Conservation (phyloP, 2,113 vertebrate genomes). For the Hemiscyllium ocellatum region DNA sequence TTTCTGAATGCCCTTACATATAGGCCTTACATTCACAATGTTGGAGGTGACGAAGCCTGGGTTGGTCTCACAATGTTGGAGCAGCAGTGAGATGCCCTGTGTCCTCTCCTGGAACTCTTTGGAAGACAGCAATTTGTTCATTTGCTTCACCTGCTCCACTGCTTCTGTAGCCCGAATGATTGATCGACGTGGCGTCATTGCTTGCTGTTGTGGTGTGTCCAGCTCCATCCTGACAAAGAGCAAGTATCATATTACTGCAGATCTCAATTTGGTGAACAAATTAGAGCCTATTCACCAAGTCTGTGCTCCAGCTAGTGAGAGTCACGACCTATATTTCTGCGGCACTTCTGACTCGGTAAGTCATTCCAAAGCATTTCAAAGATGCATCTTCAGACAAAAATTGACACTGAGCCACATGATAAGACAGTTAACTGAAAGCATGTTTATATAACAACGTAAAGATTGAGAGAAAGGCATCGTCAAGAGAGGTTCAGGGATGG, state of each 20-base stretch:
- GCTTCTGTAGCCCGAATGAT: slow-evolving; percentile 5
- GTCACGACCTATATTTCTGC: neutral
- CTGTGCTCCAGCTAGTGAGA: neutral
- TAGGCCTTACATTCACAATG: slow-evolving; percentile 48
- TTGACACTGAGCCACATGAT: neutral
- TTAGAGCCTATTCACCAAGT: neutral
- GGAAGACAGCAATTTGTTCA: slow-evolving; percentile 49
- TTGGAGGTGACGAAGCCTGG: slow-evolving; percentile 46
- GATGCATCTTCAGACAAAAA: neutral
- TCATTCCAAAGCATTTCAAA: neutral
- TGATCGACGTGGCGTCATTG: neutral
- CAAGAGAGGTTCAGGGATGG: neutral
- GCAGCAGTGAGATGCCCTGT: slow-evolving; percentile 49
- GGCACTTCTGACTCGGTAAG: neutral
- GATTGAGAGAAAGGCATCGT: neutral
- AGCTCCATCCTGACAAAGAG: neutral
- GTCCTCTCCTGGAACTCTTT: slow-evolving; percentile 49
- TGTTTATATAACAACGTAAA: neutral
- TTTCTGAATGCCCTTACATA: neutral
- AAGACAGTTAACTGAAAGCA: neutral
- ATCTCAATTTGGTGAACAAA: neutral
- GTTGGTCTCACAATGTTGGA: slow-evolving; percentile 45
- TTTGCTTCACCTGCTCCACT: slow-evolving; percentile 45
- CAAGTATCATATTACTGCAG: neutral
- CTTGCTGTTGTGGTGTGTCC: neutral